Evolutionary conservation across 2,113 vertebrate genomes (phyloP), one percentile per base, ranked within the genome.

Genomic region (Chiloscyllium plagiosum): DNA sequence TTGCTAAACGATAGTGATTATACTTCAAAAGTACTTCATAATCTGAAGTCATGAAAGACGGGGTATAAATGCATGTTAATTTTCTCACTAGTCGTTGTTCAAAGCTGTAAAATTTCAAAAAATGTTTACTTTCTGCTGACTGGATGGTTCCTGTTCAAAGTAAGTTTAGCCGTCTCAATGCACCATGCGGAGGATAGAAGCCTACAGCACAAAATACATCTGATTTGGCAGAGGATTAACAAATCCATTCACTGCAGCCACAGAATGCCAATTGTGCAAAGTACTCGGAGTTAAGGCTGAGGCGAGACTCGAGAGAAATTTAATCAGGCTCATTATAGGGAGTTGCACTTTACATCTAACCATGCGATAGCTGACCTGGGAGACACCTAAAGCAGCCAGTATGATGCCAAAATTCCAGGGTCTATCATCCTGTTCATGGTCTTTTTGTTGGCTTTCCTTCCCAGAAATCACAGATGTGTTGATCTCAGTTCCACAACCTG

Each of bases 161-260:
- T 92, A 29, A n/a, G 89, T 66, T 92, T 1, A n/a, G 33, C 61
- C 65, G 33, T 92, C 65, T 92, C 61, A 37, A 65, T n/a, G 89
- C 10, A 66, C 33, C 33, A 37, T 92, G 33, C 65, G 19, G 61
- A 20, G 89, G 89, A 66, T 61, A 92, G 29, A 66, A 92, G 61
- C 56, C 56, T n/a, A 37, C 89, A 92, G 65, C 61, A 92, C 89
- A 66, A 37, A 92, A 37, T 65, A 65, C 89, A 66, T 66, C 89
- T 92, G 89, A 92, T 66, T 66, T 92, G 89, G 89, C 89, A 92
- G 33, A 17, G 66, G 89, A 92, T 92, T 92, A 92, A 37, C 89
- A 92, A 92, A 92, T 61, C 52, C 61, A 92, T 66, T 66, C 89
- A 92, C 24, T 37, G 29, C 89, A 66, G 61, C 56, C 33, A 92